A percentile compares a stretch with the other conserved stretches of the same genome.
Evolutionary conservation across 2,113 vertebrate genomes (phyloP).

Genomic region (Heliornis fulica): DNA sequence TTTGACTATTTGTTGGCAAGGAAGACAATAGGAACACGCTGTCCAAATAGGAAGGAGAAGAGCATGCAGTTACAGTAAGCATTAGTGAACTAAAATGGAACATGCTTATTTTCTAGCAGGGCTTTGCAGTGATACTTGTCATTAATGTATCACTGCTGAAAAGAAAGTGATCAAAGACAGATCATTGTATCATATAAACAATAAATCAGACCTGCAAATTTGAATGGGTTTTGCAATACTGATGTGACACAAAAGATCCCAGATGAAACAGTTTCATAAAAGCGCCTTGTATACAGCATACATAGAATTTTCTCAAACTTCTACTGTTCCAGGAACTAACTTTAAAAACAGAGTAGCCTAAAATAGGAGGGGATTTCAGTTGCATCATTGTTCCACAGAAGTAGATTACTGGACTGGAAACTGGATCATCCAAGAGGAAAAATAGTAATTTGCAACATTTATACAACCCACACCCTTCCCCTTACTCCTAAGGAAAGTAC

Average conservation of each 20-base stretch:
- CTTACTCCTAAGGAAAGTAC: not conserved
- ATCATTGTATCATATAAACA: not conserved
- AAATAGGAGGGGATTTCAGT: not conserved
- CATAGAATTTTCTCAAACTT: not conserved
- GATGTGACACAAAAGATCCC: not conserved
- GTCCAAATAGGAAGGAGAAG: not conserved
- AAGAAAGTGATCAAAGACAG: not conserved
- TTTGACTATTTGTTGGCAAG: slow-evolving; percentile 15
- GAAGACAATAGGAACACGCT: not conserved
- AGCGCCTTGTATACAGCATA: not conserved
- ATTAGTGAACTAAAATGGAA: not conserved
- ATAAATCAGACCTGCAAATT: not conserved
- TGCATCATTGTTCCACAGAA: not conserved
- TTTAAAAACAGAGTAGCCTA: not conserved
- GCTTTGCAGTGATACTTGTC: not conserved
- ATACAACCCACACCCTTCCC: not conserved
- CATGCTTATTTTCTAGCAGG: not conserved
- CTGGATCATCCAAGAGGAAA: slow-evolving; percentile 11
- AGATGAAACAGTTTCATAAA: not conserved
- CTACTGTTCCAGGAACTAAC: not conserved
- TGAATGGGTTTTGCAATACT: not conserved
- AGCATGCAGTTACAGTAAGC: not conserved
- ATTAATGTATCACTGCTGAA: not conserved
- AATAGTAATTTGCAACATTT: not conserved
- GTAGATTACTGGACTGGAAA: not conserved